Base-by-base conservation (phyloP, 1,140 invertebrate species). In the Euwallacea similis region DNA sequence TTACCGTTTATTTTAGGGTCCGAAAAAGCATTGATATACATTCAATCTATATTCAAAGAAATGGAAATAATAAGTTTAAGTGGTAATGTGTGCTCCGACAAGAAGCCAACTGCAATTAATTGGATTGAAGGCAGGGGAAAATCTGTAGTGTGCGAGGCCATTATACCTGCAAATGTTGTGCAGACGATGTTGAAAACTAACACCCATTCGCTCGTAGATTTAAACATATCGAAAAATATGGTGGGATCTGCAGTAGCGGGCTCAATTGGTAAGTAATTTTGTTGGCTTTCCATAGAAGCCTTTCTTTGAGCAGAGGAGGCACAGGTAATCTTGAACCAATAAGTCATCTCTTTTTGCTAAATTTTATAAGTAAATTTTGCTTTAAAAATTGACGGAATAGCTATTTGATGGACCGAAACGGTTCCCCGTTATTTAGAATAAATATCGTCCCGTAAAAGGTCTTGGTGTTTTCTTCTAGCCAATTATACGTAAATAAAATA, bases 61-160 rank as follows among this genome's bases (percentile, higher is more conserved):
- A 95, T 98, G 92, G 91, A 93, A 79, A 90, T 98, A 16, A 84
- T 98, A 7, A 95, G 94, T 77, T 82, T 99, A 0, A 97, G 95
- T 79, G 97, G 97, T 0, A 99, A 99, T 81, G 94, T 94, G 76
- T 99, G 97, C 82, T 94, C 94, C 0, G 97, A 99, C 81, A 99
- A 99, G 81, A 99, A 99, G 82, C 91, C 97, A 3, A 90, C 96
- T 0, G 95, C 96, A 0, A 90, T 98, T 7, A 99, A 99, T 81
- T 99, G 96, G 95, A 94, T 99, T 73, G 93, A 98, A 81, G 98
- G 98, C 46, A 86, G 98, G 69, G 98, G 98, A 0, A 99, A 99
- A 81, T 91, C 92, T 61, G 96, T 98, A 0, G 94, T 98, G 7
- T 93, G 94, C 78, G 96, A 98, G 80, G 94, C 95, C 0, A 85